These are phyloP conservation scores for Ariopsis seemanni DNA, from an alignment of 2,113 vertebrate species.

Conservation along the genomic window DNA sequence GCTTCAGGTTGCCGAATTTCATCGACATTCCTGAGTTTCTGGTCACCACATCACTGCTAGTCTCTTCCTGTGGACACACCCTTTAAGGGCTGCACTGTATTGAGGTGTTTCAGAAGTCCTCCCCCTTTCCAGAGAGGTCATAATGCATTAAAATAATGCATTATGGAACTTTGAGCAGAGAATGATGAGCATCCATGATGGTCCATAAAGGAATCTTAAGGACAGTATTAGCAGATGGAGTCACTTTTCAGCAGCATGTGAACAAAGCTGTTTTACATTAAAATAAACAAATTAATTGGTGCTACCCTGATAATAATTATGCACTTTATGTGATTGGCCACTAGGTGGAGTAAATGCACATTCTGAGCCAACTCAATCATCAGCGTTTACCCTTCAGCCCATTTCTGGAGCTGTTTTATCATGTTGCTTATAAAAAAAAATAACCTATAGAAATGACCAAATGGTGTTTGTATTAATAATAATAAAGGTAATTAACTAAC, in stretches of 20 bases:
- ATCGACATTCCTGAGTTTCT: too few species aligned
- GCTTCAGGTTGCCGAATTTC: too few species aligned
- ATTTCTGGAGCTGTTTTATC: conserved; percentile 18
- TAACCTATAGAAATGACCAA: neutral
- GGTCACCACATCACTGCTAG: too few species aligned
- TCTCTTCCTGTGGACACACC: too few species aligned
- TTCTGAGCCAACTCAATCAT: conserved; percentile 30
- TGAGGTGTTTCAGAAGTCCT: neutral
- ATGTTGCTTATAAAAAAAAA: neutral
- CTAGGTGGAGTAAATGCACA: conserved; percentile 60
- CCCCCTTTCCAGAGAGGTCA: neutral
- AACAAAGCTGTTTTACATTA: neutral
- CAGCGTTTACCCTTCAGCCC: conserved; percentile 8
- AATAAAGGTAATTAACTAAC: neutral
- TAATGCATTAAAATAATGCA: neutral
- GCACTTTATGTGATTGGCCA: conserved; percentile 60
- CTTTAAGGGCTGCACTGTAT: neutral
- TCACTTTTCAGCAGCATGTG: neutral
- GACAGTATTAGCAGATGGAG: neutral
- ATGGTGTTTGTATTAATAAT: neutral
- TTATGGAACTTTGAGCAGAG: neutral
- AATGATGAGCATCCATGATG: neutral
- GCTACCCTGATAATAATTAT: conserved; percentile 35
- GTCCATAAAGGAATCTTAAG: neutral
- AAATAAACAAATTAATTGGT: neutral